Percentiles rank a stretch among this genome's conserved stretches.
phyloP scores from a whole-genome alignment of 2,797 vertebrate species.

The Catharus ustulatus region DNA sequence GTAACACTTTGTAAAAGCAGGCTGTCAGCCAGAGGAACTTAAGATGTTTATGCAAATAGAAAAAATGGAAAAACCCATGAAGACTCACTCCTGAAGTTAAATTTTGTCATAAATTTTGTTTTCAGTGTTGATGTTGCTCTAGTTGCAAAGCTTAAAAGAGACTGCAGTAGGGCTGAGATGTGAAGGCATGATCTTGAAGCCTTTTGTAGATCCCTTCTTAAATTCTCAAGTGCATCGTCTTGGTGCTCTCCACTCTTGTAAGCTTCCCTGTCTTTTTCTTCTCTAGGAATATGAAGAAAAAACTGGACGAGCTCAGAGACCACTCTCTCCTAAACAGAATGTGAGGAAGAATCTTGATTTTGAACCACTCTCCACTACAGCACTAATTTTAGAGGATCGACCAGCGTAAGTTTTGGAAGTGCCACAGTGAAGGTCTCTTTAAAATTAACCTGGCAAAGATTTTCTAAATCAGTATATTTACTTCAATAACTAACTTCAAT shows the following conservation, averaged over 20 bases:
- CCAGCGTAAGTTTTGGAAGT: conserved; percentile 85
- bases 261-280: not conserved
- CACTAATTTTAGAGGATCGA: conserved; percentile 93
- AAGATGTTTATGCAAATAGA: not conserved
- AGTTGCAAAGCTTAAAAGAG: not conserved
- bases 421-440: not conserved
- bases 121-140: not conserved
- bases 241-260: not conserved
- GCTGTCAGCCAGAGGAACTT: not conserved
- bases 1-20: not conserved
- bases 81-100: not conserved
- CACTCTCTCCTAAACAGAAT: conserved; percentile 88
- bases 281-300: conserved; percentile 94
- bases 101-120: not conserved
- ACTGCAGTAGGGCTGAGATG: not conserved
- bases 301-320: conserved; percentile 83
- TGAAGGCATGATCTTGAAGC: not conserved
- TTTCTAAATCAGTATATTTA: not conserved
- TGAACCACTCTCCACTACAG: conserved; percentile 94
- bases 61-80: not conserved
- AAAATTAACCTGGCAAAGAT: not conserved
- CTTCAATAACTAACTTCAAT: not conserved
- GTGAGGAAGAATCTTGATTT: conserved; percentile 94
- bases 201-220: not conserved
- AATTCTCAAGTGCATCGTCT: not conserved